Conservation (phyloP, 2,113 vertebrate genomes). For the Sapajus apella region DNA sequence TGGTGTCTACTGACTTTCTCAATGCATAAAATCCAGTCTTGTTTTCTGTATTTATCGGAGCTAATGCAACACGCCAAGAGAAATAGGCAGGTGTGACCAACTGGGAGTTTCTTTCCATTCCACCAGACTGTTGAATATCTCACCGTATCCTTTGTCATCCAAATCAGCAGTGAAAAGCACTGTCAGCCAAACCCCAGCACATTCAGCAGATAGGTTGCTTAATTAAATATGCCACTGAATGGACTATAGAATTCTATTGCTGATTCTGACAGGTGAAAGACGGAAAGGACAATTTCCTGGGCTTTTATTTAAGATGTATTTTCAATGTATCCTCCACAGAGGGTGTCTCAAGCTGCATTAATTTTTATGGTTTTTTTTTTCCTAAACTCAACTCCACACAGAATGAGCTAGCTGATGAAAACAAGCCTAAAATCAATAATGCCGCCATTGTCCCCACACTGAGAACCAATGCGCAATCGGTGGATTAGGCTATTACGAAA, state of each 20-base stretch:
- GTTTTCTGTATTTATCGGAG: slow-evolving; percentile 6
- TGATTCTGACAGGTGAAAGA: slow-evolving; percentile 77
- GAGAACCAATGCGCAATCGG: neutral
- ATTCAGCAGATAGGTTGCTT: slow-evolving; percentile 67
- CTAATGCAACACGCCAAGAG: neutral
- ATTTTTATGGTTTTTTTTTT: slow-evolving; percentile 67
- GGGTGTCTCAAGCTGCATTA: slow-evolving; percentile 35
- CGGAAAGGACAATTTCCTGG: slow-evolving; percentile 58
- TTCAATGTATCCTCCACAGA: slow-evolving; percentile 72
- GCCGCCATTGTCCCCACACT: slow-evolving; percentile 50
- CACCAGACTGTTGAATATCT: slow-evolving; percentile 53
- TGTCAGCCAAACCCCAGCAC: slow-evolving; percentile 49
- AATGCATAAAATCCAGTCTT: slow-evolving; percentile 63
- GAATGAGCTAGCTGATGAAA: slow-evolving; percentile 65
- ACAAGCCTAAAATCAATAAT: slow-evolving; percentile 71
- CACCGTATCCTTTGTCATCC: slow-evolving; percentile 50
- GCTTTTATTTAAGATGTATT: slow-evolving; percentile 74
- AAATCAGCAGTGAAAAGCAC: slow-evolving; percentile 52
- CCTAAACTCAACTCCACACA: slow-evolving; percentile 53
- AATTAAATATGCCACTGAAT: slow-evolving; percentile 74
- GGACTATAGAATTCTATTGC: slow-evolving; percentile 61
- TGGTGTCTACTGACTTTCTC: neutral
- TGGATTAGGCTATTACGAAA: slow-evolving; percentile 23
- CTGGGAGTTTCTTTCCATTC: slow-evolving; percentile 67
- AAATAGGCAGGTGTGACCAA: slow-evolving; percentile 67